Evolutionary conservation across 2,113 vertebrate genomes (phyloP).

Genomic region (Nycticorax nycticorax): DNA sequence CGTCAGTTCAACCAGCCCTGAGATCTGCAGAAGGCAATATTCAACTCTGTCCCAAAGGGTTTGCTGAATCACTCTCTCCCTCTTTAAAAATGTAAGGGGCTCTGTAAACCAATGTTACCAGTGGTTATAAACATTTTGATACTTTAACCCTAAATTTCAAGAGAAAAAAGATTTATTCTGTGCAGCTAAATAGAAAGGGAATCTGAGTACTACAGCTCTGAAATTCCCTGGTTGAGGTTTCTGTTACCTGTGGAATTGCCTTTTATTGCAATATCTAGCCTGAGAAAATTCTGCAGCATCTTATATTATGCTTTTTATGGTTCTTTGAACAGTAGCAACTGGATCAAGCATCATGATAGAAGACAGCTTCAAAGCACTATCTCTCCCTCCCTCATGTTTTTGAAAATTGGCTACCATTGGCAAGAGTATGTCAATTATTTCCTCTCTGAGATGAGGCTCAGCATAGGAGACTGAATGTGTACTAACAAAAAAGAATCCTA

Average conservation of each 20-base stretch:
- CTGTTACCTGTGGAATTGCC: not conserved
- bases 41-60: not conserved
- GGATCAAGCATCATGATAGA: not conserved
- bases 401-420: not conserved
- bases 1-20: not conserved
- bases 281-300: not conserved
- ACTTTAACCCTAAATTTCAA: not conserved
- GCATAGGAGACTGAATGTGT: not conserved
- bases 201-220: not conserved
- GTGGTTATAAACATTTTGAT: not conserved
- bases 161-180: not conserved
- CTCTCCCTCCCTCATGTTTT: not conserved
- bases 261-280: not conserved
- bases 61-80: not conserved
- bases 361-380: not conserved
- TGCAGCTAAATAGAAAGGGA: not conserved
- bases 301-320: not conserved
- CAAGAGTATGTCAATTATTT: conserved; percentile 38
- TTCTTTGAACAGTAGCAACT: not conserved
- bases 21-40: not conserved
- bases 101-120: not conserved
- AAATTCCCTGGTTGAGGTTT: not conserved
- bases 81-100: not conserved
- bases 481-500: not conserved
- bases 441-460: not conserved